Evolutionary conservation across 2,113 vertebrate species (phyloP).

Genomic region (Piaya cayana): DNA sequence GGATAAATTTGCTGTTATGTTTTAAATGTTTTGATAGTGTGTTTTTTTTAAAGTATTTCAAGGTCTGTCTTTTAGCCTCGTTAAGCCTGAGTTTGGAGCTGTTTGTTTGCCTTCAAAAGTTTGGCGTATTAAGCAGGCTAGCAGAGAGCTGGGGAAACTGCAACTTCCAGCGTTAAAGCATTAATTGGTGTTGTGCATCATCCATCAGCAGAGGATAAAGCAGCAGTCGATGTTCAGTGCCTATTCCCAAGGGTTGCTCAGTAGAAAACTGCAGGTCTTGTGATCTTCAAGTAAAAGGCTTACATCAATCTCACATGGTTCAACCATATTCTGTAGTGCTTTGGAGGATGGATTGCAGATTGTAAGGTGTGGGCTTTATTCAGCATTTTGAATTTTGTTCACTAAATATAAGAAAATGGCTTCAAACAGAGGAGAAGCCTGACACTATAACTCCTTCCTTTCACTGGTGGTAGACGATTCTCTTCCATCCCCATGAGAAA

Average conservation of each 20-base stretch:
- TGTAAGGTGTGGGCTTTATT: not conserved
- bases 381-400: not conserved
- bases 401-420: not conserved
- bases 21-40: not conserved
- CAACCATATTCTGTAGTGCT: not conserved
- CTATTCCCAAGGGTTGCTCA: not conserved
- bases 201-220: conserved; percentile 1
- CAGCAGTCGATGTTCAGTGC: not conserved
- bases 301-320: not conserved
- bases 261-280: not conserved
- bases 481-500: not conserved
- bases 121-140: not conserved
- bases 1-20: not conserved
- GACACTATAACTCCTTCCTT: not conserved
- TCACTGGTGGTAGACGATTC: not conserved
- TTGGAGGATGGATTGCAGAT: not conserved
- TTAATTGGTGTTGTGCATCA: conserved; percentile 28
- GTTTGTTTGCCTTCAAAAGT: not conserved
- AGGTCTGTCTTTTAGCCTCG: not conserved
- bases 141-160: not conserved
- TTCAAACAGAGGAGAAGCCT: not conserved
- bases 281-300: not conserved
- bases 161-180: not conserved
- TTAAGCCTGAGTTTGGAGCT: not conserved
- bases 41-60: not conserved